Base-by-base conservation (phyloP, 1,140 invertebrate genomes). In the Dendrolimus kikuchii region DNA sequence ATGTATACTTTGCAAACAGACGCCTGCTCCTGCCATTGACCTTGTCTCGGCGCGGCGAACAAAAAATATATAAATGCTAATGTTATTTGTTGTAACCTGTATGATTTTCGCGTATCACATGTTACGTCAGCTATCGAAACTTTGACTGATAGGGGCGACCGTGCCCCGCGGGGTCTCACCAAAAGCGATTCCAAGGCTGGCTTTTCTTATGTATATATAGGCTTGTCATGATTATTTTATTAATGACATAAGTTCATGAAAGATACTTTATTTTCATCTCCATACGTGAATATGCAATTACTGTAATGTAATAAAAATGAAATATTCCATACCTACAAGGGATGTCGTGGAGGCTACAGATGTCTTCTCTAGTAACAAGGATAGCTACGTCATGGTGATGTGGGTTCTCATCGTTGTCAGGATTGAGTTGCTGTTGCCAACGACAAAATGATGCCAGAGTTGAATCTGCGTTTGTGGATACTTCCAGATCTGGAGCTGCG, bases 331-430 rank as follows among this genome's bases (percentile, higher is more conserved):
- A 88, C 87, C 85, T 88, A 83, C 87, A 88, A 63, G 93, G 93
- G 42, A 91, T 90, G 75, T 94, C 92, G 65, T 92, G 89, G 53
- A 91, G 90, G 40, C 93, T 92, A 84, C 95, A 97, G 62, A 97
- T 96, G 76, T 97, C 94, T 73, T 92, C 91, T 62, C 95, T 93
- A 44, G 97, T 98, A 37, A 98, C 90, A 5, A 98, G 89, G 64
- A 98, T 93, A 42, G 96, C 97, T 0, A 97, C 95, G 71, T 98
- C 97, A 77, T 98, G 96, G 72, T 98, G 96, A 71, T 96, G 92
- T 5, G 95, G 95, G 85, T 96, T 92, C 4, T 90, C 88, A 60
- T 96, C 95, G 63, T 93, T 90, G 38, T 88, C 83, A 0, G 93
- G 93, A 82, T 97, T 97, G 49, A 94, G 83, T 49, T 90, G 90